Evolutionary conservation across 2,113 vertebrate genomes (phyloP).

Genomic region (Tragelaphus buxtoni): DNA sequence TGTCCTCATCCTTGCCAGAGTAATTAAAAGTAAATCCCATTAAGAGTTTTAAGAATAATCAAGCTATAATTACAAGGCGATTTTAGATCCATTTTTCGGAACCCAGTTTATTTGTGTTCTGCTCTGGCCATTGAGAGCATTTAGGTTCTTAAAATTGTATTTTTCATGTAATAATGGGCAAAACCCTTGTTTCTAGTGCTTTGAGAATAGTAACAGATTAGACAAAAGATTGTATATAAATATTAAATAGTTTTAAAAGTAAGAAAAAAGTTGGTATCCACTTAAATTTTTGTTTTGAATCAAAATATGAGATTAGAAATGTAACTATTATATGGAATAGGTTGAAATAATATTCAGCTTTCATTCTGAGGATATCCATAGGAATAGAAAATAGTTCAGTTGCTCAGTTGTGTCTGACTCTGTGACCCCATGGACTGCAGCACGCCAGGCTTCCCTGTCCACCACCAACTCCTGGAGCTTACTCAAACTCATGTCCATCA

Average conservation of each 20-base stretch:
- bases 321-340: not conserved
- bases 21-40: not conserved
- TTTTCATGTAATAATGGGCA: not conserved
- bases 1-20: not conserved
- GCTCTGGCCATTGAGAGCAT: not conserved
- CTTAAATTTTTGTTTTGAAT: constrained; percentile 23
- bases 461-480: not conserved
- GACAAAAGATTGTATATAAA: not conserved
- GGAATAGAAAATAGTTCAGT: not conserved
- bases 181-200: not conserved
- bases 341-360: not conserved
- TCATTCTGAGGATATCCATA: not conserved
- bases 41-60: not conserved
- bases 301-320: constrained; percentile 3
- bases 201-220: not conserved
- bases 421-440: not conserved
- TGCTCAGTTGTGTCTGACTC: not conserved
- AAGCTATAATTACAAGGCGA: not conserved
- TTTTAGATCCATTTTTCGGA: not conserved
- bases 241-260: not conserved
- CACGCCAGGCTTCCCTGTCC: not conserved
- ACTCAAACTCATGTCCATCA: not conserved
- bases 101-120: not conserved
- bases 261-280: not conserved
- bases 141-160: not conserved